Evolutionary conservation across 2,797 vertebrate species (phyloP), one percentile per base, ranked within the genome.

Genomic region (Pagetopsis macropterus): DNA sequence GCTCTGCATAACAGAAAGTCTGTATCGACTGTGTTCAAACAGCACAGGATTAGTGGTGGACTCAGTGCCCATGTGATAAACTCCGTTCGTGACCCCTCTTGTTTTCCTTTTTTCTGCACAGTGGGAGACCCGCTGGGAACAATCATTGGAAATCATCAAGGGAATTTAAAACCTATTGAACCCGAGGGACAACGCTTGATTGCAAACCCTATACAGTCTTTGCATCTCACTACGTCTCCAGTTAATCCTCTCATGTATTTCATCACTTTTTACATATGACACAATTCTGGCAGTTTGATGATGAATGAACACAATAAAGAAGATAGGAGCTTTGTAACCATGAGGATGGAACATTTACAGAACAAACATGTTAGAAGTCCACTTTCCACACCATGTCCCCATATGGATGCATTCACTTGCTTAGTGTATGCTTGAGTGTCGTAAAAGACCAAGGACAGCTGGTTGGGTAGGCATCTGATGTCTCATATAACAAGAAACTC

Each of bases 341-440:
- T 46, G 13, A 60, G 9, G 19, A 41, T 41, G n/a, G 9, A 37
- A 37, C 6, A 37, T 37, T 0, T 37, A 37, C 6, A 37, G 33
- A 9, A 27, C 3, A 33, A 33, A 33, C 33, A 37, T 37, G 33
- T 37, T 37, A 7, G 33, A 37, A 37, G 57, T 69, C 16, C 21
- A 43, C 13, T 51, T 15, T 60, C 21, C 11, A 0, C 58, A n/a
- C 61, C 43, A 15, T 43, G 66, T 27, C 10, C 40, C 6, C 43
- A 13, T 41, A 16, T 15, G 23, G 51, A 46, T 64, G 60, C 72
- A 31, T 70, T 76, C 23, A 33, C 23, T 13, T 33, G 17, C 33
- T 16, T 21, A 5, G 4, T 60, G 23, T 9, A 27, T 27, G 27
- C 9, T 60, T 3, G 40, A 43, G 44, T 43, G 45, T 64, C 19